Evolutionary conservation across 2,888 invertebrate genomes (phyloP), one percentile per base, ranked within the genome.

Genomic region (Acanthosoma haemorrhoidale): DNA sequence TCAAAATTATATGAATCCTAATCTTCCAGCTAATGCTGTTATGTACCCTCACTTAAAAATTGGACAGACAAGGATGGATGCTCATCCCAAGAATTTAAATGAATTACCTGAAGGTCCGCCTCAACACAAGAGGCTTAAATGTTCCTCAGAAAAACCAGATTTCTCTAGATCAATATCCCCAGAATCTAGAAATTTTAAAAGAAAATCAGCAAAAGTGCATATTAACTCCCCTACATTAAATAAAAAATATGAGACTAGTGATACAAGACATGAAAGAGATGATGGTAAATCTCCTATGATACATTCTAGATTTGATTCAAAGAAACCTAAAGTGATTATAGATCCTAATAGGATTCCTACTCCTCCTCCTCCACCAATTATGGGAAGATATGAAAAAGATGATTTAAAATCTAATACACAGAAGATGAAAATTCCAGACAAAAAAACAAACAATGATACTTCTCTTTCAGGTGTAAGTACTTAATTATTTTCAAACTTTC

Each of bases 281-380:
- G 4, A 18, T 4, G 41, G 25, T 15, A 29, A 29, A 29, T 41
- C 64, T 1, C 41, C 64, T 9, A 25, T 64, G 29, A 15, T n/a
- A 5, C 13, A 11, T 15, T 36, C 3, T 6, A 41, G 64, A 21
- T 36, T 21, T 61, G 36, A 36, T 34, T 34, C 25, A 13, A 38
- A 63, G 18, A 63, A n/a, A 29, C 34, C 63, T 16, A 66, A 66
- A 36, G 8, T 66, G 15, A 31, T 67, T 6, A 67, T 67, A 18
- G 67, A 67, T 57, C 67, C 67, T 36, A 67, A 34, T 34, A 43
- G 67, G 36, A 67, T 67, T 18, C 67, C 67, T n/a, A 67, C 67
- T 34, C 67, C 67, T 32, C 67, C 67, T 18, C 67, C 67, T 6
- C 67, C 67, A 5, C 67, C 67, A n/a, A 67, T 67, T 21, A 15